Conservation (phyloP, 2,113 vertebrate genomes). For the Labrus mixtus region DNA sequence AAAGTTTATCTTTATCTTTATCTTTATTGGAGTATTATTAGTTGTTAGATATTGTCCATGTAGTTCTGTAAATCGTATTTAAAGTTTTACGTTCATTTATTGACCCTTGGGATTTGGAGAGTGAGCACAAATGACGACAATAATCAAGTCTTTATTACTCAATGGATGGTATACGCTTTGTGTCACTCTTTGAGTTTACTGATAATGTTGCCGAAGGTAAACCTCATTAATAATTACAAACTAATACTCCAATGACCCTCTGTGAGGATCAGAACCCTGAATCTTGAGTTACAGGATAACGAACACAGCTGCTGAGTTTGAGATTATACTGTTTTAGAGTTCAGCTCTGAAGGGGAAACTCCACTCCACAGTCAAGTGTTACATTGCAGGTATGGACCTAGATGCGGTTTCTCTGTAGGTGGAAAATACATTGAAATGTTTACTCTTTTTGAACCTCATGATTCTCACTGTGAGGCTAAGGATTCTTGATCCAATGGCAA, state of each 20-base stretch:
- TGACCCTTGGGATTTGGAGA: too few relatives aligned
- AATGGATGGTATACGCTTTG: background rate
- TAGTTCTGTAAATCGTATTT: too few relatives aligned
- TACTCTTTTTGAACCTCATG: background rate
- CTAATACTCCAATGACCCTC: background rate
- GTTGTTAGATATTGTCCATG: too few relatives aligned
- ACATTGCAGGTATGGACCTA: constrained; percentile 16
- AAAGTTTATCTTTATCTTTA: too few relatives aligned
- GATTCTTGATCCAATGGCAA: background rate
- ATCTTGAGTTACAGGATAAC: constrained; percentile 15
- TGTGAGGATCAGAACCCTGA: background rate
- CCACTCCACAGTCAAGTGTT: constrained; percentile 42
- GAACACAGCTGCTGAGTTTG: constrained; percentile 29
- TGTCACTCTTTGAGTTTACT: background rate
- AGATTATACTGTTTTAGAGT: constrained; percentile 32
- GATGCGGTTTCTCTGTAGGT: constrained; percentile 1
- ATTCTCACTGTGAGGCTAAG: background rate
- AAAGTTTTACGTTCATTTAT: too few relatives aligned
- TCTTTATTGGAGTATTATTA: too few relatives aligned
- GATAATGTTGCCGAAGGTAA: background rate
- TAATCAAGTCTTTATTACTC: background rate
- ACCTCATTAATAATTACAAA: background rate
- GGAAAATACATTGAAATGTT: constrained; percentile 13
- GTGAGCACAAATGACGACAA: too few relatives aligned
- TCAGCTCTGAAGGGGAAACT: constrained; percentile 29